Conservation (phyloP, 2,113 vertebrate genomes). For the Zosterops borbonicus region DNA sequence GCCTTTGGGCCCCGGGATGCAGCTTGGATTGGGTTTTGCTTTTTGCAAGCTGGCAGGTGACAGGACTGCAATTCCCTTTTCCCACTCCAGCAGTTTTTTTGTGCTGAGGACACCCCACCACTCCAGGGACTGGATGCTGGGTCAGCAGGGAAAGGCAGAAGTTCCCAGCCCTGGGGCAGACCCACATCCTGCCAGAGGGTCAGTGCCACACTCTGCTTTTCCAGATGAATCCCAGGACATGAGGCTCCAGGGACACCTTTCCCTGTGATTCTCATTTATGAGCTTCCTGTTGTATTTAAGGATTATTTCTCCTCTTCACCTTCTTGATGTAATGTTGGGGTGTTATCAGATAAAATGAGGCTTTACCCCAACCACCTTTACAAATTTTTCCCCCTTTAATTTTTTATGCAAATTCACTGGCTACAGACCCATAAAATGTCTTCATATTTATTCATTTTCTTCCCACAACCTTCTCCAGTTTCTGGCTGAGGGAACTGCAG, state of each 20-base stretch:
- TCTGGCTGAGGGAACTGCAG: background rate
- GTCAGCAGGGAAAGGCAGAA: background rate
- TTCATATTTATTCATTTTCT: background rate
- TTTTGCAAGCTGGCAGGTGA: constrained; percentile 47
- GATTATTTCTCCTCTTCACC: background rate
- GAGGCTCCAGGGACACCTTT: background rate
- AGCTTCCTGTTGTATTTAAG: background rate
- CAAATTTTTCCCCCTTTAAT: background rate
- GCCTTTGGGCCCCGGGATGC: background rate
- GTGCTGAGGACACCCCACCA: background rate
- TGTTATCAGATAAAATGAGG: background rate
- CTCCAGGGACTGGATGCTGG: background rate
- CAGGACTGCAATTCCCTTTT: background rate
- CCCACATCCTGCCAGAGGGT: background rate
- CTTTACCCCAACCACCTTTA: background rate
- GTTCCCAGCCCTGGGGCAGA: background rate
- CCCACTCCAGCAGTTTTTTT: background rate
- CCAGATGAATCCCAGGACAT: fast-evolving
- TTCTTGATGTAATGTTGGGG: background rate
- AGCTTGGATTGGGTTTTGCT: background rate
- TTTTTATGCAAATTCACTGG: background rate
- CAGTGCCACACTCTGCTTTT: fast-evolving
- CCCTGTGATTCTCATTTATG: background rate
- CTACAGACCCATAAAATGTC: background rate
- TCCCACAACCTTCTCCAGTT: background rate